Percentiles rank a stretch among this genome's conserved stretches.
These are phyloP conservation scores for Chalcosyrphus nemorum DNA, from an alignment of 2,888 invertebrate species.

Conservation along the genomic window DNA sequence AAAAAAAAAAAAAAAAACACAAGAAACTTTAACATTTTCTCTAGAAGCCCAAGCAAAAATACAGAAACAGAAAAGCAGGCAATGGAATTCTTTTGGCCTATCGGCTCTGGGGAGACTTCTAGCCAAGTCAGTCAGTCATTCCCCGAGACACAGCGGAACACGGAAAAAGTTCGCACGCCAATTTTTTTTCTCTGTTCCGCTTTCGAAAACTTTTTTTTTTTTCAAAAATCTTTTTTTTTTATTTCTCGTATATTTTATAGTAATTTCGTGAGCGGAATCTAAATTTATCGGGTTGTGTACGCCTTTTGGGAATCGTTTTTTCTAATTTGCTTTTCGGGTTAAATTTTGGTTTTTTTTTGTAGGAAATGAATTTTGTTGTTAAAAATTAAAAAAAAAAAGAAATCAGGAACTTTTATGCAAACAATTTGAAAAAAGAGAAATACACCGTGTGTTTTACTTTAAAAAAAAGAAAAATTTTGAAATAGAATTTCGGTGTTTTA, in stretches of 20 bases:
- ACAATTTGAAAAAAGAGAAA: not conserved
- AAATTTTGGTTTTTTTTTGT: not conserved
- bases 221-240: constrained; percentile 12
- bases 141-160: constrained; percentile 63
- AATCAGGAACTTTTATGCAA: not conserved
- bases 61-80: constrained; percentile 28
- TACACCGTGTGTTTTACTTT: not conserved
- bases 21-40: constrained; percentile 68
- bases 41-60: constrained; percentile 60
- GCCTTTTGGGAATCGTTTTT: constrained; percentile 21
- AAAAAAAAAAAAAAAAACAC: constrained; percentile 9
- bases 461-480: constrained; percentile 18
- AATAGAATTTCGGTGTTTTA: constrained; percentile 26
- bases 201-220: constrained; percentile 25
- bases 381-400: constrained; percentile 1
- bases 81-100: constrained; percentile 61
- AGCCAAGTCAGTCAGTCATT: constrained; percentile 71
- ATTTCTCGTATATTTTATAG: constrained; percentile 2
- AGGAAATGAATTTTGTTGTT: constrained; percentile 18
- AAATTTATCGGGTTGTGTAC: constrained; percentile 58
- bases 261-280: constrained; percentile 67
- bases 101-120: constrained; percentile 57
- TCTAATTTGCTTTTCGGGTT: not conserved
- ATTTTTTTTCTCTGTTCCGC: constrained; percentile 26
- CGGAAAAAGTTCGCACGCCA: constrained; percentile 72